Evolutionary conservation across 2,888 invertebrate species (phyloP).

Genomic region (Alviniconcha strummeri): DNA sequence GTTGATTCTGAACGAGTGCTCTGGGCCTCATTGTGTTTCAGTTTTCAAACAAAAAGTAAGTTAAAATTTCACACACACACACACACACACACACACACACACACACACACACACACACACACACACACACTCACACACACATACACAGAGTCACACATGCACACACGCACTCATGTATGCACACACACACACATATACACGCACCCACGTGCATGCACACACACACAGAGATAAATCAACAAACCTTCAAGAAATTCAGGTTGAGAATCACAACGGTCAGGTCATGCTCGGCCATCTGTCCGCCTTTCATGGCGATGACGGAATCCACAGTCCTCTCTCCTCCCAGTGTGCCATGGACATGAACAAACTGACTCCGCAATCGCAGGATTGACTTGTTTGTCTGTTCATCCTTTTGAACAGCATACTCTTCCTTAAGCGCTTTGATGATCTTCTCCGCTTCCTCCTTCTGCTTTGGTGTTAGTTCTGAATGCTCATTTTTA

Average conservation of each 20-base stretch:
- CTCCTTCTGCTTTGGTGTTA: not conserved
- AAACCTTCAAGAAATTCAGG: conserved; percentile 25
- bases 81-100: too few species aligned
- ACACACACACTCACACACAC: too few species aligned
- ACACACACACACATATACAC: too few species aligned
- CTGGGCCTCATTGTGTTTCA: too few species aligned
- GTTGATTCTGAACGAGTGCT: too few species aligned
- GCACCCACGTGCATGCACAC: not conserved
- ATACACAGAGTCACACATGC: too few species aligned
- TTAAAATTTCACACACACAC: too few species aligned
- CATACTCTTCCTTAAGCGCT: not conserved
- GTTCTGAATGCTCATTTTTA: not conserved
- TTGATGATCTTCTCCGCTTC: not conserved
- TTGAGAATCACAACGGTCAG: conserved; percentile 15
- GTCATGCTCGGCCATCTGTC: conserved; percentile 13
- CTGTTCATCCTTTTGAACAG: not conserved
- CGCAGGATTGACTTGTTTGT: conserved; percentile 13
- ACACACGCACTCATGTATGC: too few species aligned
- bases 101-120: too few species aligned
- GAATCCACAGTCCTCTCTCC: conserved; percentile 11
- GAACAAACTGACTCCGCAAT: conserved; percentile 1
- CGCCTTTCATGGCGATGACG: conserved; percentile 8
- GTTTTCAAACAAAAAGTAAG: too few species aligned
- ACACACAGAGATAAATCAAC: not conserved
- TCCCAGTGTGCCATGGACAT: conserved; percentile 15